phyloP scores from a whole-genome alignment of 1,140 invertebrate species.

The Hermatobates lingyangjiaoensis region DNA sequence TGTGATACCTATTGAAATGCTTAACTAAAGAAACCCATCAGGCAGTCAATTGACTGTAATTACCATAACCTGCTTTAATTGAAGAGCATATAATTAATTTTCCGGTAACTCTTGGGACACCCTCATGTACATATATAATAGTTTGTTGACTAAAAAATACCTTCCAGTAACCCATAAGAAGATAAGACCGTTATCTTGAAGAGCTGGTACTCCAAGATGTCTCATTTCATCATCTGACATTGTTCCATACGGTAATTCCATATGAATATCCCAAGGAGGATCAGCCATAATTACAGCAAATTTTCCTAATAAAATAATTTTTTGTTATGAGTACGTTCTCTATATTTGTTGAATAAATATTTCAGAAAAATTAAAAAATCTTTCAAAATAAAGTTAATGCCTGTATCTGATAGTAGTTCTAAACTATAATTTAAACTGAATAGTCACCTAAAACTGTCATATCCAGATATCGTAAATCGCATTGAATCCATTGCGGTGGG shows the following conservation, averaged over 20 bases:
- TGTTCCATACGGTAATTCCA: slow-evolving; percentile 96
- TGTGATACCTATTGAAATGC: too few species aligned
- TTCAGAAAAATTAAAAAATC: too few species aligned
- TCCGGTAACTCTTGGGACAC: too few species aligned
- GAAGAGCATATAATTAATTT: too few species aligned
- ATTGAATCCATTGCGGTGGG: slow-evolving; percentile 91
- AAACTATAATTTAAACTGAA: too few species aligned
- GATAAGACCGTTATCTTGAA: slow-evolving; percentile 90
- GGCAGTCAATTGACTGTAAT: too few species aligned
- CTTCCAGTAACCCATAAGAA: slow-evolving; percentile 95
- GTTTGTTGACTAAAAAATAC: slow-evolving; percentile 21
- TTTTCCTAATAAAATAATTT: slow-evolving; percentile 47
- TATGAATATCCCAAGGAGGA: slow-evolving; percentile 96
- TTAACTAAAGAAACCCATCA: too few species aligned
- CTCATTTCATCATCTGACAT: slow-evolving; percentile 99
- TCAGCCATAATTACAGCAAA: slow-evolving; percentile 90
- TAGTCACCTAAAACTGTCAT: slow-evolving; percentile 79
- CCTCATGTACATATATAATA: background rate
- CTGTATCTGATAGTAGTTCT: too few species aligned
- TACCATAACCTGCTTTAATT: too few species aligned
- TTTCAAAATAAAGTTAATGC: too few species aligned
- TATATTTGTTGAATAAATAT: too few species aligned
- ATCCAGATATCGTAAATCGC: slow-evolving; percentile 84
- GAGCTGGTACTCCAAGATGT: slow-evolving; percentile 67
- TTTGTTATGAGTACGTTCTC: too few species aligned